Evolutionary conservation across 2,797 vertebrate genomes (phyloP).

Genomic region (Bradypodion pumilum): DNA sequence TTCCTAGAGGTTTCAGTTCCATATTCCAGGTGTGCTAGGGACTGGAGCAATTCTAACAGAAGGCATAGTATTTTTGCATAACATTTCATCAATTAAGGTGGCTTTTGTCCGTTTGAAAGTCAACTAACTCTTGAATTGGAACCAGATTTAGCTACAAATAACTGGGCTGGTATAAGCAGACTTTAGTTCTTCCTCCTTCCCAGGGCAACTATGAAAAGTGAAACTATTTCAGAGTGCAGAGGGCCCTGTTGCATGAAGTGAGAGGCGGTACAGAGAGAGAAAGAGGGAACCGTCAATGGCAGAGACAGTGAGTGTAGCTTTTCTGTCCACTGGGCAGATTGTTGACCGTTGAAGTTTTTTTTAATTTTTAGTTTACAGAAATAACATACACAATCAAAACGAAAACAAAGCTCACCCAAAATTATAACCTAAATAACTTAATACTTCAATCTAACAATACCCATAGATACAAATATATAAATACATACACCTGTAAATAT

Average conservation of each 20-base stretch:
- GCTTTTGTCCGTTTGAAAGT: neutral
- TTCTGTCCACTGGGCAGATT: too few species aligned
- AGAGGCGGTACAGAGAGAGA: too few species aligned
- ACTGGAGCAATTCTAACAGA: neutral
- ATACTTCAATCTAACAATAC: too few species aligned
- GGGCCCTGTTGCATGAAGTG: neutral
- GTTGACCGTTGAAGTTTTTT: too few species aligned
- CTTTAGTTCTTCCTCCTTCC: neutral
- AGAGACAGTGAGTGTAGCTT: too few species aligned
- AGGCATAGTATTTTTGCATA: neutral
- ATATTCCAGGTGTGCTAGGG: neutral
- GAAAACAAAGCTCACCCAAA: too few species aligned
- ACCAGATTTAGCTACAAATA: neutral
- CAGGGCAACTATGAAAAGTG: neutral
- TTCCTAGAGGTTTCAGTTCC: neutral
- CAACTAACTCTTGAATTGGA: neutral
- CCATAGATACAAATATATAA: too few species aligned
- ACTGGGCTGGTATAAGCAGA: neutral
- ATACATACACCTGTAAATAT: too few species aligned
- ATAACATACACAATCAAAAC: too few species aligned
- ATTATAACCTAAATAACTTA: too few species aligned
- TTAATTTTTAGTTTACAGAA: too few species aligned
- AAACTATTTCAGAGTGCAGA: neutral
- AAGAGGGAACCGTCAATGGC: too few species aligned
- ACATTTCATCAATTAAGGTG: neutral